Conservation (phyloP, 2,113 vertebrate species). For the Osmerus eperlanus region DNA sequence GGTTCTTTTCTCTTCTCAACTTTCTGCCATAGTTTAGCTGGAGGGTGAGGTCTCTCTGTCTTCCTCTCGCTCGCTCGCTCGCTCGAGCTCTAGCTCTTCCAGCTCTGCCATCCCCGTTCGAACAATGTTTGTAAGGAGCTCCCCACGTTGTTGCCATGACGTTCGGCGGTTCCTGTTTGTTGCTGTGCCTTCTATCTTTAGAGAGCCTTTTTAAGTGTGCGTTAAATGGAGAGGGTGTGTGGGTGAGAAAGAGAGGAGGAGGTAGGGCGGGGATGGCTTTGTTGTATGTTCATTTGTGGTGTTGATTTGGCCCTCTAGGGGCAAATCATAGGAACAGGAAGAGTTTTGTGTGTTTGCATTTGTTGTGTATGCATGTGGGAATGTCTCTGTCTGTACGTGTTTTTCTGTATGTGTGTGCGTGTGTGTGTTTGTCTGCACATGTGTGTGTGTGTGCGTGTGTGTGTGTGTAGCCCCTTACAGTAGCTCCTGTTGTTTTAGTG, state of each 20-base stretch:
- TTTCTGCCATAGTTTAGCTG: not conserved
- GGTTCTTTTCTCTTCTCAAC: not conserved
- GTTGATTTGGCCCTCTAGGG: not conserved
- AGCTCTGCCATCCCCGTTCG: constrained; percentile 29
- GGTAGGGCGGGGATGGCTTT: not conserved
- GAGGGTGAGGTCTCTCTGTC: constrained; percentile 6
- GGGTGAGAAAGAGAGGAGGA: constrained; percentile 55
- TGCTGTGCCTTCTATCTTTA: constrained; percentile 71
- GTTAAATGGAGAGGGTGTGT: constrained; percentile 70
- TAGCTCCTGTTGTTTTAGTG: too few relatives aligned
- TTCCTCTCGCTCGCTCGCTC: constrained; percentile 12
- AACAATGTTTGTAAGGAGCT: constrained; percentile 61
- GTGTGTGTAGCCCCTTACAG: too few relatives aligned
- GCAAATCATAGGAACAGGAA: not conserved
- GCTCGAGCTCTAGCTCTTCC: not conserved
- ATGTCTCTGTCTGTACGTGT: not conserved
- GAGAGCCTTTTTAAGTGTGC: constrained; percentile 67
- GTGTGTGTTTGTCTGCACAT: not conserved
- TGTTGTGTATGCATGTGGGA: not conserved
- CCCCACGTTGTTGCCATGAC: constrained; percentile 68
- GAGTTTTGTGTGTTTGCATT: not conserved
- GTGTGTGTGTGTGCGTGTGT: too few relatives aligned
- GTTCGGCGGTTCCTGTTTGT: constrained; percentile 66
- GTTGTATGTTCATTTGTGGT: not conserved
- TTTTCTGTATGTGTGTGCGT: not conserved